phyloP scores from a whole-genome alignment of 1,140 invertebrate genomes.

The Lucilia cuprina region DNA sequence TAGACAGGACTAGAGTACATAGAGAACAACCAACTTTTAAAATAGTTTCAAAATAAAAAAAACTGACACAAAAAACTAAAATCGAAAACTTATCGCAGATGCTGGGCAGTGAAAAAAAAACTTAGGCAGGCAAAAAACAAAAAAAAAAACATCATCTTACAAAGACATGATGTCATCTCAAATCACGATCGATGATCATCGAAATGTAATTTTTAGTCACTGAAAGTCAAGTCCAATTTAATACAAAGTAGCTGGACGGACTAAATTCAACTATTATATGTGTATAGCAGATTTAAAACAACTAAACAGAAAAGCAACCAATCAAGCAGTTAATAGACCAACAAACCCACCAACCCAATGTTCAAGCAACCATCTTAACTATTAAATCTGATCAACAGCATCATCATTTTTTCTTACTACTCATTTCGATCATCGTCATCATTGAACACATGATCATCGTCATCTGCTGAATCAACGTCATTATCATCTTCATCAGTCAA shows the following conservation, averaged over 20 bases:
- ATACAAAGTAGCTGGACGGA: constrained; percentile 26
- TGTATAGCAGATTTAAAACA: no score
- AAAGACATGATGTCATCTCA: constrained; percentile 36
- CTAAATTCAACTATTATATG: no score
- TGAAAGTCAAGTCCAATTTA: constrained; percentile 33
- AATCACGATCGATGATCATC: constrained; percentile 35
- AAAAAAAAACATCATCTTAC: constrained; percentile 27
- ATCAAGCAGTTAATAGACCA: neutral
- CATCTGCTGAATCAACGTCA: no score
- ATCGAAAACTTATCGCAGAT: constrained; percentile 43
- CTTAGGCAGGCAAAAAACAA: constrained; percentile 27
- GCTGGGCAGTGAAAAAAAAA: constrained; percentile 36
- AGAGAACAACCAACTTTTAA: constrained; percentile 23
- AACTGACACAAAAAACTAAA: neutral
- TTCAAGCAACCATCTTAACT: neutral
- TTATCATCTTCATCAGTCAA: neutral
- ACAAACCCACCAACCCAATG: neutral
- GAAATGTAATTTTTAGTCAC: constrained; percentile 35
- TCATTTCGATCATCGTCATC: constrained; percentile 43
- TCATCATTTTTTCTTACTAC: neutral
- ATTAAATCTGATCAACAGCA: neutral
- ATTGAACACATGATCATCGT: neutral
- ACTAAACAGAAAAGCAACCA: neutral
- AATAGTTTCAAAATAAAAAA: constrained; percentile 1
- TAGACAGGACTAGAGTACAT: constrained; percentile 28